A percentile compares a stretch with the other conserved stretches of the same genome.
Conservation (phyloP, 1,140 invertebrate genomes). For the Triops longicaudatus region DNA sequence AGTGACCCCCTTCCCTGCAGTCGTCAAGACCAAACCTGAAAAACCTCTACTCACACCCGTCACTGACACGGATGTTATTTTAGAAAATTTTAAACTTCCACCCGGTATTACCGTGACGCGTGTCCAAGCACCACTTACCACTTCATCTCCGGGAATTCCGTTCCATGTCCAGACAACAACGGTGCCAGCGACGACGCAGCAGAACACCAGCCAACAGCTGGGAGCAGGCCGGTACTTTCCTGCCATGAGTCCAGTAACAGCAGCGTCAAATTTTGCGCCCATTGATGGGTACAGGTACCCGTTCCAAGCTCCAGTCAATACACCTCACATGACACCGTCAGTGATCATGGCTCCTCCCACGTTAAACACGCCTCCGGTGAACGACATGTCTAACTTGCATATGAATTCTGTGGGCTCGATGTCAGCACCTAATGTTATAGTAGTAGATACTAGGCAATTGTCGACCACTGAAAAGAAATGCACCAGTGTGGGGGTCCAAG, state of each 20-base stretch:
- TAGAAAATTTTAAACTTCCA: conserved; percentile 62
- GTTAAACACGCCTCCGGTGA: neutral
- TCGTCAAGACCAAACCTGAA: neutral
- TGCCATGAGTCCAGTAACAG: conserved; percentile 15
- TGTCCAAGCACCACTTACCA: conserved; percentile 22
- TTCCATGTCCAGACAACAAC: neutral
- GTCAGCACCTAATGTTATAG: conserved; percentile 51
- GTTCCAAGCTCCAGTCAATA: neutral
- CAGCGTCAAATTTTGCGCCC: neutral
- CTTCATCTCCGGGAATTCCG: conserved; percentile 30
- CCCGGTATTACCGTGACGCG: conserved; percentile 69
- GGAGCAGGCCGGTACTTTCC: conserved; percentile 2
- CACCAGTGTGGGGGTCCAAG: conserved; percentile 19
- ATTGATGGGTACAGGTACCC: neutral
- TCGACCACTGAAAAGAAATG: conserved; percentile 41
- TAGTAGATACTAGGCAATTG: conserved; percentile 53
- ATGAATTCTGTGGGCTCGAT: conserved; percentile 29
- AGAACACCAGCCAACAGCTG: neutral
- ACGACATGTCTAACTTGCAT: neutral
- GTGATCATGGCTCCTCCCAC: neutral
- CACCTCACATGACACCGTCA: neutral
- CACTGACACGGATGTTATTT: conserved; percentile 33
- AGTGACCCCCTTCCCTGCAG: neutral
- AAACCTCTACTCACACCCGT: neutral
- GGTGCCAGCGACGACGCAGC: conserved; percentile 28